Conservation (phyloP, 2,797 vertebrate genomes). For the Pipistrellus nathusii region DNA sequence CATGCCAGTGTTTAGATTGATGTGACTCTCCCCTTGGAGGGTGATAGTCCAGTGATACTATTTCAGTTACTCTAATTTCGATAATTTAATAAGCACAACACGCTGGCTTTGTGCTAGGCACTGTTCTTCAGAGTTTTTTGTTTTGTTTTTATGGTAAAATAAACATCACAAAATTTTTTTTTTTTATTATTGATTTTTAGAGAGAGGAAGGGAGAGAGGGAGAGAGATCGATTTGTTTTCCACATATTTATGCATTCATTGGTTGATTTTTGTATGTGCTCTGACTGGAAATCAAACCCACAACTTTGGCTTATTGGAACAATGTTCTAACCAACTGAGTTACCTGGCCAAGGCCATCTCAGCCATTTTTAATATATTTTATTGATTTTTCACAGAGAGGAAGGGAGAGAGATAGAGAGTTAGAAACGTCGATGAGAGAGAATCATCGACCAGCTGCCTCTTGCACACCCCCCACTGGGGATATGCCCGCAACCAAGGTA, state of each 20-base stretch:
- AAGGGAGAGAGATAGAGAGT: no score
- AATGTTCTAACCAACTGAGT: not conserved
- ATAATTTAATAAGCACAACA: not conserved
- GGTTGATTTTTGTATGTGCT: not conserved
- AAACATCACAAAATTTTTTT: not conserved
- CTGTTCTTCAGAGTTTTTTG: not conserved
- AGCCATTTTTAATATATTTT: no score
- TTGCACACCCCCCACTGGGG: no score
- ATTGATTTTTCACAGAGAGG: no score
- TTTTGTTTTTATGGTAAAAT: not conserved
- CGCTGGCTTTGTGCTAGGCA: not conserved
- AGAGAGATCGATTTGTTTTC: not conserved
- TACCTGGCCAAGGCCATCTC: not conserved
- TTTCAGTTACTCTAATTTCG: not conserved
- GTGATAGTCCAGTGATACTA: not conserved
- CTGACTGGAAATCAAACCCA: not conserved
- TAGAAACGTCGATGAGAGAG: no score
- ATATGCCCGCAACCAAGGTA: no score
- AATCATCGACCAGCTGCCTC: no score
- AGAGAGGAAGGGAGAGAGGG: not conserved
- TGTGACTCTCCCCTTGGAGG: not conserved
- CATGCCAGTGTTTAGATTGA: not conserved
- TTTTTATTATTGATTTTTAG: not conserved
- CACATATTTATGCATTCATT: not conserved
- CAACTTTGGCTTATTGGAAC: not conserved